Percentiles rank a stretch among this genome's conserved stretches.
Conservation (phyloP, 2,888 invertebrate genomes). For the Phasia obesa region DNA sequence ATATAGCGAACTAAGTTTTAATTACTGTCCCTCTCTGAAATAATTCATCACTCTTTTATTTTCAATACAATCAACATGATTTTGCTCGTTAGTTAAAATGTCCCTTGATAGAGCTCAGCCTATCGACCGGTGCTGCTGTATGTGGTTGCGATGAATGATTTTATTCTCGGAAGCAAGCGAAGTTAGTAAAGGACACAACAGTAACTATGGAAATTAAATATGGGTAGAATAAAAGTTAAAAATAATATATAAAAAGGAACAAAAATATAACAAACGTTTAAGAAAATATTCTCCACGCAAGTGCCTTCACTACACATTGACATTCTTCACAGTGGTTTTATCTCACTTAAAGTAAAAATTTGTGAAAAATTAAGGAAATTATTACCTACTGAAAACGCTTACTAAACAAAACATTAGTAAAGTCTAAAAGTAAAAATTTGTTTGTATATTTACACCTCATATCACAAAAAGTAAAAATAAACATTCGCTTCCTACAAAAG, state of each 20-base stretch:
- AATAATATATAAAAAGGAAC: background rate
- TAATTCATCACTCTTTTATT: background rate
- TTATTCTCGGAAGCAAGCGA: background rate
- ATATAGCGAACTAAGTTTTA: no score
- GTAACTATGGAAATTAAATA: constrained; percentile 20
- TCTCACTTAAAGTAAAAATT: no score
- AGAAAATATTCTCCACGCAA: no score
- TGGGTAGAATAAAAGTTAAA: background rate
- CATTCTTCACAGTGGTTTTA: constrained; percentile 11
- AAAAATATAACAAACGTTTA: background rate
- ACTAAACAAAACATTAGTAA: no score
- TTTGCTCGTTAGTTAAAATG: constrained; percentile 17
- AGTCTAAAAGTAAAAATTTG: no score
- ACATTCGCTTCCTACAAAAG: no score
- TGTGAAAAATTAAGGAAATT: no score
- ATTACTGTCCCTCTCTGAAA: background rate
- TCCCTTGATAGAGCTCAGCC: background rate
- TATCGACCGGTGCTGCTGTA: background rate
- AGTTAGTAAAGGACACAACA: background rate
- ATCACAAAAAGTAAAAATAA: no score
- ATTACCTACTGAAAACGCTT: no score
- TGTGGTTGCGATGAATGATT: background rate
- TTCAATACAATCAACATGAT: constrained; percentile 9
- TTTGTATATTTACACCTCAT: no score
- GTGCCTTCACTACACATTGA: background rate